Evolutionary conservation across 2,797 vertebrate species (phyloP).

Genomic region (Enteromius treurensis): DNA sequence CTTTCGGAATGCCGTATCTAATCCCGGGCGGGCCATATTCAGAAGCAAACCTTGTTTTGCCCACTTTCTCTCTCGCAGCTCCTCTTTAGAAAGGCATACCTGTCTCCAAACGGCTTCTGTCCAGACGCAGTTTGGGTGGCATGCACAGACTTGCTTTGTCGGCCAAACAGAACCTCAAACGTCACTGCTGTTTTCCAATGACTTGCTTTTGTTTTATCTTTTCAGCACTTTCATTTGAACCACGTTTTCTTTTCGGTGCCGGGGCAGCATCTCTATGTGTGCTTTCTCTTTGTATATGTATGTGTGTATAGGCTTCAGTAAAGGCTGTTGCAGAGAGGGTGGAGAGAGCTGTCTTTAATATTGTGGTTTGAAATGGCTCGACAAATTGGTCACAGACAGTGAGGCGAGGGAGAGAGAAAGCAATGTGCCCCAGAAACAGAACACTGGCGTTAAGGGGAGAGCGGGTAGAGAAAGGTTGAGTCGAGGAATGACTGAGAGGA

Average conservation of each 20-base stretch:
- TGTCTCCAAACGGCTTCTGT: slow-evolving; percentile 30
- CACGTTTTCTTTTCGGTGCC: slow-evolving; percentile 47
- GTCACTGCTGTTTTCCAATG: not conserved
- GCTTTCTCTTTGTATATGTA: slow-evolving; percentile 38
- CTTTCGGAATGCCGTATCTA: slow-evolving; percentile 41
- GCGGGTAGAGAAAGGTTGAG: slow-evolving; percentile 52
- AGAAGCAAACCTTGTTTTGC: slow-evolving; percentile 32
- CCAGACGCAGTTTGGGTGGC: slow-evolving; percentile 28
- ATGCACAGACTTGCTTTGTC: slow-evolving; percentile 29
- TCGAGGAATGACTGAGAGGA: slow-evolving; percentile 60
- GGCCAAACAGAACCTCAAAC: slow-evolving; percentile 29
- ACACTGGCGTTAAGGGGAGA: slow-evolving; percentile 71
- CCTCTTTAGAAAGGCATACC: slow-evolving; percentile 24
- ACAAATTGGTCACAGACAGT: slow-evolving; percentile 84
- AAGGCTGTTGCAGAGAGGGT: slow-evolving; percentile 35
- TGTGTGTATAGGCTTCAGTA: slow-evolving; percentile 52
- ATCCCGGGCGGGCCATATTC: slow-evolving; percentile 45
- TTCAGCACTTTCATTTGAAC: slow-evolving; percentile 9
- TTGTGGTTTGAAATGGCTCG: slow-evolving; percentile 75
- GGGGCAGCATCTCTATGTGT: slow-evolving; percentile 30
- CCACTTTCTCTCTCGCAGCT: slow-evolving; percentile 16
- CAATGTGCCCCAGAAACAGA: slow-evolving; percentile 77
- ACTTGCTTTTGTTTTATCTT: slow-evolving; percentile 12
- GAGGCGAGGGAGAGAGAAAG: slow-evolving; percentile 77
- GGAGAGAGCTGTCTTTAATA: slow-evolving; percentile 73